phyloP scores from a whole-genome alignment of 2,797 vertebrate species.

The Sitta carolinensis region DNA sequence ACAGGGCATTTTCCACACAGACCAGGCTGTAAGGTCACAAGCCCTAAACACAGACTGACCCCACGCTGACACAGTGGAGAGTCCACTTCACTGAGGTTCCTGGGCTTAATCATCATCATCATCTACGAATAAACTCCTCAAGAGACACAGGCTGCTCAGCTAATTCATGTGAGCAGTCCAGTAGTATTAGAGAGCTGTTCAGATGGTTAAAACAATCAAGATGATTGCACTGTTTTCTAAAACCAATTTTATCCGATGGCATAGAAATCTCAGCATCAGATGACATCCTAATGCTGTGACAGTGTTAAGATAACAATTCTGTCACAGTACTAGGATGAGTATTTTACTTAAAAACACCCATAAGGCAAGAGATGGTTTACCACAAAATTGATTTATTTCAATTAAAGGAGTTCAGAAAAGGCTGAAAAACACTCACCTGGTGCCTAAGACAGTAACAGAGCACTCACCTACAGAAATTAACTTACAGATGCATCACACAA shows the following conservation, averaged over 20 bases:
- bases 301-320: neutral
- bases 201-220: neutral
- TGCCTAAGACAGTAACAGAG: neutral
- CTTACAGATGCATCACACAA: conserved; percentile 51
- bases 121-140: neutral
- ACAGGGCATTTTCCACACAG: neutral
- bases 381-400: neutral
- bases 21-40: neutral
- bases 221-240: conserved; percentile 24
- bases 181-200: neutral
- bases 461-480: conserved; percentile 57
- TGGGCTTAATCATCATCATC: neutral
- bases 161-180: neutral
- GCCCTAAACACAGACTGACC: neutral
- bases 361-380: neutral
- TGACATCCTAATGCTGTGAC: neutral
- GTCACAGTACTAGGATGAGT: neutral
- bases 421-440: neutral
- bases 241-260: conserved; percentile 9
- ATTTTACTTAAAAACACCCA: neutral
- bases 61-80: neutral
- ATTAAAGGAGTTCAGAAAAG: conserved; percentile 10
- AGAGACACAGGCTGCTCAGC: neutral
- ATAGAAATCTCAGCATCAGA: conserved; percentile 18
- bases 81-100: neutral